Conservation (phyloP, 1,140 invertebrate genomes). For the Danaus melanippus region DNA sequence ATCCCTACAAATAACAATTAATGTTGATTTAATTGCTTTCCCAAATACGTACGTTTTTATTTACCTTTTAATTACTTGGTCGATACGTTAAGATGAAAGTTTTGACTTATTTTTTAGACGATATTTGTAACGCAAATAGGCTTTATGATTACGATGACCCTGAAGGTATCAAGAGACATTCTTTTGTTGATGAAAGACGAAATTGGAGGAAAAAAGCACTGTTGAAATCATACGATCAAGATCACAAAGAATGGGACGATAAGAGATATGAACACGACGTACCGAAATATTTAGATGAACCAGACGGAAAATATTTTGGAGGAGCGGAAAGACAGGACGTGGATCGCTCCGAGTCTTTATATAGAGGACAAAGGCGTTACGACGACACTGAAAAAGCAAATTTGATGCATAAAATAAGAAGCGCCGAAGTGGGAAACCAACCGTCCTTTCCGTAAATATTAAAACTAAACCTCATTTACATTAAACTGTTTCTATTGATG, state of each 20-base stretch:
- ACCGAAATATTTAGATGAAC: constrained; percentile 36
- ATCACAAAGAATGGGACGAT: constrained; percentile 41
- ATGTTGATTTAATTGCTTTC: no score
- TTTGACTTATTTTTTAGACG: constrained; percentile 38
- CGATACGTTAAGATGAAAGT: no score
- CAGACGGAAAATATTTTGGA: constrained; percentile 27
- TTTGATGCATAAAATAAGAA: constrained; percentile 24
- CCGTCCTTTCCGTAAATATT: constrained; percentile 29
- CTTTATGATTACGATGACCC: constrained; percentile 51
- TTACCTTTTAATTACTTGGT: no score
- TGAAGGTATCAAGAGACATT: constrained; percentile 44
- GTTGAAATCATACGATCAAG: constrained; percentile 34
- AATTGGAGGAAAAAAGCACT: constrained; percentile 56
- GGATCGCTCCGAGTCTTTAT: constrained; percentile 24
- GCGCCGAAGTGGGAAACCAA: constrained; percentile 30
- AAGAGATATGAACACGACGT: constrained; percentile 42
- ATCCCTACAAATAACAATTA: no score
- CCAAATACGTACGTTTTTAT: no score
- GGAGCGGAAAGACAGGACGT: constrained; percentile 32
- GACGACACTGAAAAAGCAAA: constrained; percentile 37
- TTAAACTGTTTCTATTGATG: background rate
- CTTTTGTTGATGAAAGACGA: constrained; percentile 40
- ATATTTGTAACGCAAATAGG: constrained; percentile 42
- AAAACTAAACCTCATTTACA: constrained; percentile 4
- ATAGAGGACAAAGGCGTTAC: constrained; percentile 32